Base-by-base conservation (phyloP, 2,113 vertebrate genomes). In the Prochilodus magdalenae region DNA sequence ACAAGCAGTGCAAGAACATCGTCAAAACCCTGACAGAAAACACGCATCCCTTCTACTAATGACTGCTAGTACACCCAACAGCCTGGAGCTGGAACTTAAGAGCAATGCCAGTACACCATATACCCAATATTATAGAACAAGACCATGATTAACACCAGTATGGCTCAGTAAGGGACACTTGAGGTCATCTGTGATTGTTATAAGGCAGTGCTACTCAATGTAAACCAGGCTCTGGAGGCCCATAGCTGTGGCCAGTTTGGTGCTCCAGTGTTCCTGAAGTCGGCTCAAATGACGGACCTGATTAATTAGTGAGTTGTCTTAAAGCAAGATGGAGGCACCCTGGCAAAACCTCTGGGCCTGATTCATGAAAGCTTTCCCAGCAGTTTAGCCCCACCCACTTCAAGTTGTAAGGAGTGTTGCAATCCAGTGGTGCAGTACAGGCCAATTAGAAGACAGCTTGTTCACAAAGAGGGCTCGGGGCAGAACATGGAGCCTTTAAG, bases 81-180 rank as follows among this genome's bases (percentile, higher is more conserved):
- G 40, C 11, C 40, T 44, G 22, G 55, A 57, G 20, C 20, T 57
- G 22, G 55, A 57, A 22, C 55, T 10, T n/a, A 53, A 22, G 5
- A 5, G 5, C 20, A n/a, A n/a, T 57, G 20, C 18, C 20, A 20
- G n/a, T 57, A 57, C 1, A 20, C 57, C 8, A 26, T 5, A 60
- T 13, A 12, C 24, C n/a, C 10, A 60, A 57, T 22, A 22, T 57
- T 3, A n/a, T 57, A 57, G 5, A 26, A 26, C 20, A 22, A 3
- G 2, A 16, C 49, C 13, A 8, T 60, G n/a, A 60, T 26, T 5
- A 26, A n/a, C 22, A n/a, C 14, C 18, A n/a, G 5, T 22, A 11
- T 73, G 26, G 73, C 7, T 66, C 36, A 77, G 13, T 73, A 57
- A 84, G 66, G 62, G 65, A 27, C 53, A 84, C 77, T 40, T 65